phyloP scores from a whole-genome alignment of 2,888 invertebrate genomes.

The Erebia epiphron region DNA sequence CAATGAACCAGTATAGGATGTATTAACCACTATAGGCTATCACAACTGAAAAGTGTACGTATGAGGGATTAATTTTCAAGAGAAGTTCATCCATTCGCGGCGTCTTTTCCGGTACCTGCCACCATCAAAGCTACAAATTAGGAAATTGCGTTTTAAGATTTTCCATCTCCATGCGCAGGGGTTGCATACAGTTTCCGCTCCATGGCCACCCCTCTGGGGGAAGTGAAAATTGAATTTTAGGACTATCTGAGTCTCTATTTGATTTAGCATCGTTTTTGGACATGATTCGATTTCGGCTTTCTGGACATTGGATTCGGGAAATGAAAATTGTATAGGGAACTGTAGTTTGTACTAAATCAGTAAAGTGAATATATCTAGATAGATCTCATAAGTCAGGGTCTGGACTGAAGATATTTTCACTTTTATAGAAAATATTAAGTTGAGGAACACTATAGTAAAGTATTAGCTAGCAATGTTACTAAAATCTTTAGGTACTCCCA shows the following conservation, averaged over 20 bases:
- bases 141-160: slow-evolving; percentile 28
- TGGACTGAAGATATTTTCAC: too few species aligned
- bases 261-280: slow-evolving; percentile 31
- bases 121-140: slow-evolving; percentile 11
- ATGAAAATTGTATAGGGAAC: not conserved
- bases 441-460: too few species aligned
- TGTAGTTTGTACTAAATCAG: too few species aligned
- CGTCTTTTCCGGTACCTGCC: not conserved
- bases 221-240: slow-evolving; percentile 38
- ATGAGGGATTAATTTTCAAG: not conserved
- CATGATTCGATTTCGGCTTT: slow-evolving; percentile 20
- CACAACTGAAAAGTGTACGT: too few species aligned
- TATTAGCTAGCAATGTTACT: too few species aligned
- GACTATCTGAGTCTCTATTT: slow-evolving; percentile 35
- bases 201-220: slow-evolving; percentile 16
- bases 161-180: slow-evolving; percentile 21
- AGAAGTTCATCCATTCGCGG: not conserved
- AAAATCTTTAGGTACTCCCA: too few species aligned
- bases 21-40: too few species aligned
- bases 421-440: too few species aligned
- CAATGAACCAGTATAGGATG: too few species aligned
- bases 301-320: not conserved
- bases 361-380: too few species aligned
- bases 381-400: too few species aligned
- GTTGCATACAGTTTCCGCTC: slow-evolving; percentile 31